These are phyloP conservation scores for Ophion ellenae DNA, from an alignment of 2,888 invertebrate genomes.

Conservation along the genomic window DNA sequence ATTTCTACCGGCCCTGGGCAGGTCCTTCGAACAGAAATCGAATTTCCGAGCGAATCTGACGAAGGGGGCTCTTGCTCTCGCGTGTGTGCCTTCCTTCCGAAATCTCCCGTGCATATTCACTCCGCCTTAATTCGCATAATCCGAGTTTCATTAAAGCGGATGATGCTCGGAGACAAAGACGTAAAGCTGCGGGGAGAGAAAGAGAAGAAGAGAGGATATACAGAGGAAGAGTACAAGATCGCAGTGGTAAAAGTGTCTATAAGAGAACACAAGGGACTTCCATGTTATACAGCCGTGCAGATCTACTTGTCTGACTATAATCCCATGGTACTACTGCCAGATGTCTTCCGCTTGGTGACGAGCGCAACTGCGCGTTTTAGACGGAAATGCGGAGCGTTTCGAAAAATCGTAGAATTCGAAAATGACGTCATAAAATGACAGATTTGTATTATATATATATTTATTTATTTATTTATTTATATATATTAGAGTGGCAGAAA, in stretches of 20 bases:
- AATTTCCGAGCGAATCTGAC: slow-evolving; percentile 10
- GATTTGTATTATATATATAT: background rate
- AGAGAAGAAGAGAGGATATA: background rate
- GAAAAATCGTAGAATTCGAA: no score
- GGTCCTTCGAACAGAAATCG: no score
- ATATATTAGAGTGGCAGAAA: no score
- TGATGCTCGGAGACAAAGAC: slow-evolving; percentile 28
- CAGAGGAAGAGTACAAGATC: background rate
- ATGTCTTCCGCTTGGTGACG: background rate
- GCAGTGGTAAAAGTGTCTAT: background rate
- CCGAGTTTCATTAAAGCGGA: slow-evolving; percentile 41
- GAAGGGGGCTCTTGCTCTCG: background rate
- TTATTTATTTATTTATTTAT: no score
- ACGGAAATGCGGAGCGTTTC: no score
- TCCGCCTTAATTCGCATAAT: slow-evolving; percentile 25
- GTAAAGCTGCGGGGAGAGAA: background rate
- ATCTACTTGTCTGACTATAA: background rate
- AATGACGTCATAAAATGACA: no score
- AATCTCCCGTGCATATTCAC: slow-evolving; percentile 33
- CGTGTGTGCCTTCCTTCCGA: background rate
- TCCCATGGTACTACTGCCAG: background rate
- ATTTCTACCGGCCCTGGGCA: background rate
- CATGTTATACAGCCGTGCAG: background rate
- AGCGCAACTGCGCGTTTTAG: background rate
- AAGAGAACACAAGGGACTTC: background rate